phyloP scores from a whole-genome alignment of 2,113 vertebrate species.

The Macquaria australasica region DNA sequence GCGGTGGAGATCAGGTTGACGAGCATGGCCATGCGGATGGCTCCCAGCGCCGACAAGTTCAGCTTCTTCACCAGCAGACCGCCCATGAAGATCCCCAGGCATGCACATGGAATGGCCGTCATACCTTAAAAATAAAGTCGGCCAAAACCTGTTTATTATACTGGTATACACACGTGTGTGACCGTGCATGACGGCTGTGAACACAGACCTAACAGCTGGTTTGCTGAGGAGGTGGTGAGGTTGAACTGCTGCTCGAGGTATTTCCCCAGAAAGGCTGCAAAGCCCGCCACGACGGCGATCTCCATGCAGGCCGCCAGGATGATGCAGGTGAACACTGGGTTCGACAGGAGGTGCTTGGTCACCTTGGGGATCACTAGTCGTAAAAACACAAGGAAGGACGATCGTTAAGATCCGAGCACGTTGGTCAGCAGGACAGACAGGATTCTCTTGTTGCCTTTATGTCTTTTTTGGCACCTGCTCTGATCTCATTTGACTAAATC shows the following conservation, averaged over 20 bases:
- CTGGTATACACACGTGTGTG: not conserved
- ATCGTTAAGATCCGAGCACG: not conserved
- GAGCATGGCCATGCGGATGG: slow-evolving; percentile 97
- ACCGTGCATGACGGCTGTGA: not conserved
- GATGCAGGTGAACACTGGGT: slow-evolving; percentile 98
- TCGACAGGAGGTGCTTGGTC: slow-evolving; percentile 96
- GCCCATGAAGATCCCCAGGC: slow-evolving; percentile 97
- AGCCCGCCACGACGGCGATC: slow-evolving; percentile 96
- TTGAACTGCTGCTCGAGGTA: slow-evolving; percentile 99
- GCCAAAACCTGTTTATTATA: not conserved
- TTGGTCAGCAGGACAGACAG: not conserved
- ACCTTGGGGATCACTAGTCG: slow-evolving; percentile 95
- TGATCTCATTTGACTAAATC: not conserved
- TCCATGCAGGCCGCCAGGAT: slow-evolving; percentile 97
- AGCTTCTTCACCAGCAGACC: slow-evolving; percentile 98
- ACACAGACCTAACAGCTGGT: slow-evolving; percentile 94
- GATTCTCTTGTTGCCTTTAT: not conserved
- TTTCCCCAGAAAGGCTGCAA: slow-evolving; percentile 96
- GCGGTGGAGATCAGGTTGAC: slow-evolving; percentile 98
- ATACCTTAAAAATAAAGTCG: slow-evolving; percentile 85
- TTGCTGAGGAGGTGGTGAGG: slow-evolving; percentile 97
- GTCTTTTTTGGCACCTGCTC: not conserved
- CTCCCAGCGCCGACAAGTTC: slow-evolving; percentile 94
- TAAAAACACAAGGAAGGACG: not conserved
- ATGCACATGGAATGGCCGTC: slow-evolving; percentile 97